Evolutionary conservation across 2,888 invertebrate species (phyloP).

Genomic region (Aspidapion aeneum): DNA sequence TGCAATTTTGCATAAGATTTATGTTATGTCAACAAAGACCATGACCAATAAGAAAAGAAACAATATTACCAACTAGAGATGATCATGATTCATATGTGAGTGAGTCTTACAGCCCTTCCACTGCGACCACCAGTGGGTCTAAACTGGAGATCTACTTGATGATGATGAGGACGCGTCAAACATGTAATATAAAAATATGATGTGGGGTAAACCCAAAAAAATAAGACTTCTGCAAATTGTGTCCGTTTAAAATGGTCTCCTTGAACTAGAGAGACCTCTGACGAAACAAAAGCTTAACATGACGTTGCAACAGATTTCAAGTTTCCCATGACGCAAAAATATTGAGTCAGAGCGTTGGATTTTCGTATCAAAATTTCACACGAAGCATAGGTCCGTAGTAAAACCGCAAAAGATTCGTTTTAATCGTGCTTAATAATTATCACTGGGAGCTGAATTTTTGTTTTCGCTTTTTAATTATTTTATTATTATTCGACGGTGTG

Average conservation of each 20-base stretch:
- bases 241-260: neutral
- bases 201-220: too few species aligned
- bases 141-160: too few species aligned
- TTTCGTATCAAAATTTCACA: neutral
- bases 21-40: too few species aligned
- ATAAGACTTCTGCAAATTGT: too few species aligned
- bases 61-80: too few species aligned
- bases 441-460: neutral
- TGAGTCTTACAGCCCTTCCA: too few species aligned
- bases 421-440: conserved; percentile 2
- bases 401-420: conserved; percentile 2
- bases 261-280: neutral
- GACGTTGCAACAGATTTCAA: neutral
- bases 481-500: neutral
- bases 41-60: too few species aligned
- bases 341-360: neutral
- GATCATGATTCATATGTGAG: too few species aligned
- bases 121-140: too few species aligned
- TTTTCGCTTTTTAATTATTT: conserved; percentile 2
- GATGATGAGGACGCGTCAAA: too few species aligned
- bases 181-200: too few species aligned
- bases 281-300: neutral
- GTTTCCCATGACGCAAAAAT: conserved; percentile 2
- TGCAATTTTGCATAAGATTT: neutral
- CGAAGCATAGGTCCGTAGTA: neutral